phyloP scores from a whole-genome alignment of 2,113 vertebrate genomes.

The Eudyptes chrysolophus region DNA sequence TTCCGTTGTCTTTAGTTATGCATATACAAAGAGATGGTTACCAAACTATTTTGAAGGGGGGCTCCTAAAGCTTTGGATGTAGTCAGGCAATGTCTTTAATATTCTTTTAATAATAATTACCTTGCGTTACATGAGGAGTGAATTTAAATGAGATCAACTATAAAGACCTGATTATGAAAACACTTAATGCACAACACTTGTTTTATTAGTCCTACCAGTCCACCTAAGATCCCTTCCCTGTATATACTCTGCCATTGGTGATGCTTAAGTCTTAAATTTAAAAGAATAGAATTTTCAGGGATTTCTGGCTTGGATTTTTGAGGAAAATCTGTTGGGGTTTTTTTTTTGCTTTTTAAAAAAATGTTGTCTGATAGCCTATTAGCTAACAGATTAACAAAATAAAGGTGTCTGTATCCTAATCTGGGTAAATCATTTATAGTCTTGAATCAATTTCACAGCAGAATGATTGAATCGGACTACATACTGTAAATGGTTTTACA shows the following conservation, averaged over 20 bases:
- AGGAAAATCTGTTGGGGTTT: neutral
- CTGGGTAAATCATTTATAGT: neutral
- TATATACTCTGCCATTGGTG: neutral
- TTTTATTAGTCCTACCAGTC: neutral
- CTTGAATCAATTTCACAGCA: neutral
- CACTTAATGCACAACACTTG: accelerated
- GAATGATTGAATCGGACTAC: neutral
- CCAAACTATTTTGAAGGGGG: neutral
- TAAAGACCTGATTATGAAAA: neutral
- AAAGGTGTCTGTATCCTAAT: neutral
- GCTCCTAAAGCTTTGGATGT: neutral
- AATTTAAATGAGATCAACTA: neutral
- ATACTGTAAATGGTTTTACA: neutral
- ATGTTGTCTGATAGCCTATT: neutral
- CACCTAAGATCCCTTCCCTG: neutral
- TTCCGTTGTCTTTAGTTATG: neutral
- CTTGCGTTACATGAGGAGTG: neutral
- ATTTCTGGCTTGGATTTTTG: neutral
- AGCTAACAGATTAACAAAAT: neutral
- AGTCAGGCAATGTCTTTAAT: neutral
- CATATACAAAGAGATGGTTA: neutral
- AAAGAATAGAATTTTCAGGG: neutral
- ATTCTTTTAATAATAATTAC: neutral
- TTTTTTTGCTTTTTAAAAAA: too few relatives aligned
- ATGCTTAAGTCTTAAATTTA: neutral